Percentiles rank a stretch among this genome's conserved stretches.
phyloP scores from a whole-genome alignment of 2,113 vertebrate genomes.

The Coregonus clupeaformis region DNA sequence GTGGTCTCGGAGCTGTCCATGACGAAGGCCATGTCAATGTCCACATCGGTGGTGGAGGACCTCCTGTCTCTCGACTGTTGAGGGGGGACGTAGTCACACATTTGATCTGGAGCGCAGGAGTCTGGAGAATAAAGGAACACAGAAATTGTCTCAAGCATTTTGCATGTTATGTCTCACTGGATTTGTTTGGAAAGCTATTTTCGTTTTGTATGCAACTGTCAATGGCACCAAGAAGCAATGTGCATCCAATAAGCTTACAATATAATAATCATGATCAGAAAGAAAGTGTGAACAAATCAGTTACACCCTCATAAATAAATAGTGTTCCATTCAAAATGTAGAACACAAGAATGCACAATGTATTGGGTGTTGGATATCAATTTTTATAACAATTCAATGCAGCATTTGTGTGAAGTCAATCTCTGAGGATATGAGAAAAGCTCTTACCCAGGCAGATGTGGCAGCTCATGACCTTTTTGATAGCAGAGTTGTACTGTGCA shows the following conservation, averaged over 20 bases:
- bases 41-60: constrained; percentile 78
- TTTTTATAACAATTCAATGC: too few relatives aligned
- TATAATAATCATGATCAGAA: too few relatives aligned
- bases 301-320: too few relatives aligned
- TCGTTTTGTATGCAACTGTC: not conserved
- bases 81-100: constrained; percentile 65
- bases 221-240: not conserved
- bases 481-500: constrained; percentile 73
- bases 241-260: constrained; percentile 13
- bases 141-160: not conserved
- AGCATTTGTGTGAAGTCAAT: too few relatives aligned
- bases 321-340: too few relatives aligned
- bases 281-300: not conserved
- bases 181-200: not conserved
- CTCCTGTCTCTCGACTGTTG: constrained; percentile 70
- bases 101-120: constrained; percentile 77
- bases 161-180: not conserved
- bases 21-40: constrained; percentile 89
- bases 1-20: constrained; percentile 90
- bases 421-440: too few relatives aligned
- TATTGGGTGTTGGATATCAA: too few relatives aligned
- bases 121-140: constrained; percentile 68
- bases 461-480: constrained; percentile 82
- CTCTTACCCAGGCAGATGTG: constrained; percentile 90
- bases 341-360: too few relatives aligned